Evolutionary conservation across 1,140 invertebrate genomes (phyloP), one percentile per base, ranked within the genome.

Genomic region (Pogonomyrmex barbatus): DNA sequence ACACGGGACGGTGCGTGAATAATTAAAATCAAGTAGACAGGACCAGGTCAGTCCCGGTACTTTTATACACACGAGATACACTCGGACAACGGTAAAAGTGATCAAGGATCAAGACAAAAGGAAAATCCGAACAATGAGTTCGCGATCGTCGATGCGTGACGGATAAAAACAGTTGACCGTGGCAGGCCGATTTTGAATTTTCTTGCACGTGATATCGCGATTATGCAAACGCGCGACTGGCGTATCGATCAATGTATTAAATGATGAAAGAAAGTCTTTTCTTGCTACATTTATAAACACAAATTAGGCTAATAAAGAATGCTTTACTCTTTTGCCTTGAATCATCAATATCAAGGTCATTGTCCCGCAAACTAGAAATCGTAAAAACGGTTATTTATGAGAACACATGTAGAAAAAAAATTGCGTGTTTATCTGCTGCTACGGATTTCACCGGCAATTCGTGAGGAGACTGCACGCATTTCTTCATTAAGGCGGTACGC

Each of bases 1-100:
- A 67, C 33, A 33, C n/a, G 12, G 39, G 54, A n/a, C 62, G 60
- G 47, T 68, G 33, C 73, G 42, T 50, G 36, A 39, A 73, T 68
- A 89, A 89, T 89, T 89, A 89, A 89, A 89, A 82, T 73, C 58
- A 50, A 71, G 67, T 84, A 56, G 78, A 56, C 56, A 39, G 24
- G 65, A 83, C 62, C 42, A 39, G 58, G n/a, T 58, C 12, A 36
- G 36, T 17, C 47, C 17, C 65, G 30, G 0, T 47, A 6, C 6
- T 50, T 47, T 14, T 62, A 45, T 4, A 36, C 6, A 52, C 52
- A 2, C n/a, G 14, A 67, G n/a, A 17, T 58, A 75, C 5, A 36
- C 4, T 24, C 12, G 4, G 24, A 24, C 39, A 45, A 83, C 67
- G 67, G 84, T 89, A 89, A 89, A 83, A 89, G 88, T 89, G 88